Evolutionary conservation across 2,888 invertebrate genomes (phyloP).

Genomic region (Ennomos fuscantarius): DNA sequence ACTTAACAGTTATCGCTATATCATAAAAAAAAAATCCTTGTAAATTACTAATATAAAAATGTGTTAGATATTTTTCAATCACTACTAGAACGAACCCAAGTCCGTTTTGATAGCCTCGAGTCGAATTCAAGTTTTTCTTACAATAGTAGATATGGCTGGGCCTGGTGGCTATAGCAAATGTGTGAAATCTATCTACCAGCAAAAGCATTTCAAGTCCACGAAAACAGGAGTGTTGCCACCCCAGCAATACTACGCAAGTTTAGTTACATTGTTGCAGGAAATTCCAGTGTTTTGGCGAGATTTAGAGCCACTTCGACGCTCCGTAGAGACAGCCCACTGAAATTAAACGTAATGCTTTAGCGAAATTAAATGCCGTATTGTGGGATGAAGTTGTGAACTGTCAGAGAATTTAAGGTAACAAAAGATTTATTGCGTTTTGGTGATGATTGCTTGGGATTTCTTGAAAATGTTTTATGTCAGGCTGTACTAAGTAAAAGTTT

Average conservation of each 20-base stretch:
- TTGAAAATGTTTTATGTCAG: slow-evolving; percentile 10
- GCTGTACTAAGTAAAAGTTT: slow-evolving; percentile 13
- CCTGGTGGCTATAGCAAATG: no score
- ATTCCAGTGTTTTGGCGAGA: slow-evolving; percentile 32
- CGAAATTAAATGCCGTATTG: slow-evolving; percentile 34
- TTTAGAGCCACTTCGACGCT: slow-evolving; percentile 35
- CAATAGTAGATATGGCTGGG: no score
- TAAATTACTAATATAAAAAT: no score
- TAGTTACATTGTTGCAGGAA: slow-evolving; percentile 28
- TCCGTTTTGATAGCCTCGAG: no score
- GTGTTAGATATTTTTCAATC: no score
- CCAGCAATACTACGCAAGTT: slow-evolving; percentile 14
- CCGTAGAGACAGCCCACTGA: slow-evolving; percentile 32
- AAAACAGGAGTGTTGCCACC: slow-evolving; percentile 3
- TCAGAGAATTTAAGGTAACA: slow-evolving; percentile 26
- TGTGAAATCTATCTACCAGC: no score
- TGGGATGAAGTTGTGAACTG: slow-evolving; percentile 29
- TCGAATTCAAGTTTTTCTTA: no score
- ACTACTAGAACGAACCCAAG: no score
- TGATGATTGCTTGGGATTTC: slow-evolving; percentile 20
- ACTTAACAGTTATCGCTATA: no score
- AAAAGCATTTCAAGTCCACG: neutral
- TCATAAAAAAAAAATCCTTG: no score
- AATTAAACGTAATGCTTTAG: slow-evolving; percentile 35
- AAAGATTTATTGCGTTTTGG: slow-evolving; percentile 26